phyloP scores from a whole-genome alignment of 2,888 invertebrate genomes.

The Synanthedon vespiformis region DNA sequence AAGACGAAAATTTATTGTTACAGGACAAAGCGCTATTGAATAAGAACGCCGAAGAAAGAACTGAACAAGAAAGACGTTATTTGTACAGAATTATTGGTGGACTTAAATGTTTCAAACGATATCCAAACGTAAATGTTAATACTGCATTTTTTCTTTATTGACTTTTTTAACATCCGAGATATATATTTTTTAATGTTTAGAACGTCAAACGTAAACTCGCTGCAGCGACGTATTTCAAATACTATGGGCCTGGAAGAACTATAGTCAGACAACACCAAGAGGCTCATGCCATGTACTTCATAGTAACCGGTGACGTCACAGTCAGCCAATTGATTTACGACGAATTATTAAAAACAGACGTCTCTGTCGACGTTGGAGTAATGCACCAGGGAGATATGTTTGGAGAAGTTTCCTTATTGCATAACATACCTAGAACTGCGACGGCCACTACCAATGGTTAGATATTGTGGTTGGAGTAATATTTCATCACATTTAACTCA shows the following conservation, averaged over 20 bases:
- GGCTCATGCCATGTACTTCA: conserved; percentile 74
- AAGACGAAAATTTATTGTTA: background rate
- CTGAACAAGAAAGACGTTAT: conserved; percentile 71
- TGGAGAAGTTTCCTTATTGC: conserved; percentile 75
- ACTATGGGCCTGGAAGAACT: conserved; percentile 67
- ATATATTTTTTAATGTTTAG: conserved; percentile 28
- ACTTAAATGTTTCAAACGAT: conserved; percentile 72
- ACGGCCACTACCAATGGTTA: conserved; percentile 70
- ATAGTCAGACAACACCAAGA: conserved; percentile 73
- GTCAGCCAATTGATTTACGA: conserved; percentile 66
- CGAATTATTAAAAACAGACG: conserved; percentile 48
- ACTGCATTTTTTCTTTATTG: background rate
- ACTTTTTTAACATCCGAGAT: background rate
- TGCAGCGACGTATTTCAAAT: conserved; percentile 72
- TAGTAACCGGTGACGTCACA: conserved; percentile 69
- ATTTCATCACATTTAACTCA: background rate
- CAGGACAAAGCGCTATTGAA: conserved; percentile 74
- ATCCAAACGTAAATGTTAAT: conserved; percentile 57
- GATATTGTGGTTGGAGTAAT: conserved; percentile 6
- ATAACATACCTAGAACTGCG: conserved; percentile 71
- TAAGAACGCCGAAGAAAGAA: conserved; percentile 64
- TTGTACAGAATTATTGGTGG: conserved; percentile 70
- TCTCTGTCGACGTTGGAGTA: conserved; percentile 57
- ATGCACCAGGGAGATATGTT: conserved; percentile 74
- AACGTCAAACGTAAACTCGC: conserved; percentile 73